phyloP scores from a whole-genome alignment of 2,888 invertebrate genomes.

The Glomeris marginata region DNA sequence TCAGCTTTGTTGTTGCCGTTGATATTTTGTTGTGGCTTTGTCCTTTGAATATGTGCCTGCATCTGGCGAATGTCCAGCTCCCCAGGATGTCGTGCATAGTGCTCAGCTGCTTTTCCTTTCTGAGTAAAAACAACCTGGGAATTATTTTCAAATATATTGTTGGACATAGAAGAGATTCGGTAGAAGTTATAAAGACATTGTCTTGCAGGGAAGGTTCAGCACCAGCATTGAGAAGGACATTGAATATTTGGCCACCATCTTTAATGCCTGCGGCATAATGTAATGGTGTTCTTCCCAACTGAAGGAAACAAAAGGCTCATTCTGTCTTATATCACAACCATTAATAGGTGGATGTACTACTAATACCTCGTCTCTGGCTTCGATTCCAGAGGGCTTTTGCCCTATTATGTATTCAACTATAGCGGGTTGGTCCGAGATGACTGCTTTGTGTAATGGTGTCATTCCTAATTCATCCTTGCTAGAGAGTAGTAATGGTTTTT shows the following conservation, averaged over 20 bases:
- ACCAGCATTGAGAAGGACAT: conserved; percentile 60
- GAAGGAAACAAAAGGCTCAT: conserved; percentile 11
- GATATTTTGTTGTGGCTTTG: conserved; percentile 9
- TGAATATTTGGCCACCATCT: conserved; percentile 60
- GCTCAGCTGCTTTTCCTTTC: conserved; percentile 32
- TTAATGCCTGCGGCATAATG: conserved; percentile 76
- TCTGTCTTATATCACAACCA: neutral
- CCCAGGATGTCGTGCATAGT: conserved; percentile 35
- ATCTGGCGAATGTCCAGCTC: conserved; percentile 61
- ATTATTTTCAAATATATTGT: neutral
- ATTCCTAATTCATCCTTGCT: conserved; percentile 66
- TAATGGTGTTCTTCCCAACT: conserved; percentile 67
- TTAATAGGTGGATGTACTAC: neutral
- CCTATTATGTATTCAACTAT: conserved; percentile 57
- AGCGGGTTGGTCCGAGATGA: conserved; percentile 59
- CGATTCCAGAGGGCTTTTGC: conserved; percentile 50
- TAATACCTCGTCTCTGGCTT: conserved; percentile 46
- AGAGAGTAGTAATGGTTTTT: conserved; percentile 45
- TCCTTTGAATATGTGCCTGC: conserved; percentile 20
- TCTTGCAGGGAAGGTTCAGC: conserved; percentile 46
- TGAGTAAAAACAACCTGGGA: conserved; percentile 15
- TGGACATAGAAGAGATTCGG: neutral
- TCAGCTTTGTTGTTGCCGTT: neutral
- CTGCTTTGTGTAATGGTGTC: conserved; percentile 78
- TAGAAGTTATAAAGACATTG: neutral